Evolutionary conservation across 92 coral and sea anemone genomes (phyloP), one percentile per base, ranked within the genome.

Genomic region (Zoanthus solanderi): DNA sequence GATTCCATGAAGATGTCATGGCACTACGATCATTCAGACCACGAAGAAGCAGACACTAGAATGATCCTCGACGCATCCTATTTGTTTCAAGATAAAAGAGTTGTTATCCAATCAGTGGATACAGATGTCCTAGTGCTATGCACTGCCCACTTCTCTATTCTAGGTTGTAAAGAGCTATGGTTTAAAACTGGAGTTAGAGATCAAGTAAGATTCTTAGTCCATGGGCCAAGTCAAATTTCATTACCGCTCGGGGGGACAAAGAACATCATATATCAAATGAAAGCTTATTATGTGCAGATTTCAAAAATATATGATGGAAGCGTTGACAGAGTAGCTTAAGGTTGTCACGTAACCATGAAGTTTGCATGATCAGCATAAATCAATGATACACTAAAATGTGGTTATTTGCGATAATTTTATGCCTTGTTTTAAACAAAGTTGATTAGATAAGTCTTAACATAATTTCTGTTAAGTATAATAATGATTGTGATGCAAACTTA

Each of bases 211-310:
- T 66, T 66, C 32, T 28, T 5, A 85, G 89, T 75, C 53, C 71
- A 85, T 8, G 75, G 16, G 42, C 89, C 75, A n/a, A 50, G 89
- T 9, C 75, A 85, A 68, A 85, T 85, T 12, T 11, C 69, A 54
- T 9, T 69, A 12, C 76, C n/a, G 16, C 63, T 87, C 30, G 13
- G 77, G 69, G 90, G 78, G 61, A 56, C 15, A 56, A 17, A 56
- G 15, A 11, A 56, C 61, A 23, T 23, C 15, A 23, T 23, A 23
- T 23, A 23, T 23, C 23, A 23, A 23, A 23, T 23, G 23, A 23
- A 23, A 23, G 23, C 23, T 23, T 23, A 23, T 23, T 23, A 23
- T 23, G 23, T 23, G 23, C 23, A 23, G 23, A 23, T 23, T 23
- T 23, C 23, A 23, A 23, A 23, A 23, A 23, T 23, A 23, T 23